Conservation (phyloP, 2,113 vertebrate genomes). For the Phocoena phocoena region DNA sequence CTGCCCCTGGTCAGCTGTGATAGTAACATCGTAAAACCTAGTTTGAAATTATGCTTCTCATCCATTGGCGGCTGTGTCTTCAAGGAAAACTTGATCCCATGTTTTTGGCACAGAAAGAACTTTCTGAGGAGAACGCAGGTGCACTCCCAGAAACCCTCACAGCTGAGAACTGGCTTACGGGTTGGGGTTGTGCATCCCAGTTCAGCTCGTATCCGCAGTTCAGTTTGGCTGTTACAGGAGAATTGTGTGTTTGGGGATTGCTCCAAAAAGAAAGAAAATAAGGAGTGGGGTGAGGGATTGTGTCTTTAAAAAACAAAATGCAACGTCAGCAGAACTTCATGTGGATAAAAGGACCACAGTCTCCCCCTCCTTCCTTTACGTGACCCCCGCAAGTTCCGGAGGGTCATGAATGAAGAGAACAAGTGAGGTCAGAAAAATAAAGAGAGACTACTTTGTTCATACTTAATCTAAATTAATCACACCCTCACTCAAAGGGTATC, state of each 20-base stretch:
- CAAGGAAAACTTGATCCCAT: fast-evolving
- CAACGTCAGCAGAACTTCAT: not conserved
- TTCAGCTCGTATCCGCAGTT: not conserved
- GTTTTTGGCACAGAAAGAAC: not conserved
- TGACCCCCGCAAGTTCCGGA: too few species aligned
- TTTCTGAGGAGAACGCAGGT: not conserved
- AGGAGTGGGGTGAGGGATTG: fast-evolving
- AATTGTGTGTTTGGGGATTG: not conserved
- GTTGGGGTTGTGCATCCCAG: too few species aligned
- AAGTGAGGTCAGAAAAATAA: not conserved
- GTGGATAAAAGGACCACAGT: too few species aligned
- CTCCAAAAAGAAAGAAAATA: not conserved
- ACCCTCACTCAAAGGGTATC: not conserved
- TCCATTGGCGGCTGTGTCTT: not conserved
- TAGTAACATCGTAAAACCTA: fast-evolving
- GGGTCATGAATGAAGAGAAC: not conserved
- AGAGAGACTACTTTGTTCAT: too few species aligned
- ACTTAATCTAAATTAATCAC: too few species aligned
- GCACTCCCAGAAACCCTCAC: fast-evolving
- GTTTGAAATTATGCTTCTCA: not conserved
- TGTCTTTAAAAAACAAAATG: too few species aligned
- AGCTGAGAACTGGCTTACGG: not conserved
- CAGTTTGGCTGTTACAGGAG: too few species aligned
- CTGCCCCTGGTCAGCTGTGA: fast-evolving
- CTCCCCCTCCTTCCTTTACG: too few species aligned